Evolutionary conservation across 2,797 vertebrate species (phyloP).

Genomic region (Danio kyathit): DNA sequence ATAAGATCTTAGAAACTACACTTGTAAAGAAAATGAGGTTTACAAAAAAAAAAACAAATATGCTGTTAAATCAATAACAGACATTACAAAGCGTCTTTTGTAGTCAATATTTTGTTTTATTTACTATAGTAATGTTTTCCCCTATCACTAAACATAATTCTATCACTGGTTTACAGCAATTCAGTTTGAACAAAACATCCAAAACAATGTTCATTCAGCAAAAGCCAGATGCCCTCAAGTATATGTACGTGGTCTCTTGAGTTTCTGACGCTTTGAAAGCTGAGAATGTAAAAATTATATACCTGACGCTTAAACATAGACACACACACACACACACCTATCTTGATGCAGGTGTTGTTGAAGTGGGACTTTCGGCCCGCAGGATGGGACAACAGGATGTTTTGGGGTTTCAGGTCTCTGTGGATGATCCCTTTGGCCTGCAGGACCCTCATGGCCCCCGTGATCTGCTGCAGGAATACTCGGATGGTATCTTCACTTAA

Average conservation of each 20-base stretch:
- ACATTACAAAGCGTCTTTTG: background rate
- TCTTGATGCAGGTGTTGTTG: constrained; percentile 96
- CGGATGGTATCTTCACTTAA: constrained; percentile 97
- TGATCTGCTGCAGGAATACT: constrained; percentile 96
- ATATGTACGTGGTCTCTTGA: background rate
- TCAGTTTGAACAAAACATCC: background rate
- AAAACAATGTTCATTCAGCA: background rate
- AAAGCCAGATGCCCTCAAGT: background rate
- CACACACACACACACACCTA: constrained; percentile 80
- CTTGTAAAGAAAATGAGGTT: background rate
- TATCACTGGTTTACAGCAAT: background rate
- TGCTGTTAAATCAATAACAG: background rate
- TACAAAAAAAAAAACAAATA: background rate
- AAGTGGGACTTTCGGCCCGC: constrained; percentile 91
- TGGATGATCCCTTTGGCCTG: constrained; percentile 97
- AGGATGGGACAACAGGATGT: constrained; percentile 90
- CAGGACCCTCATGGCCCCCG: constrained; percentile 93
- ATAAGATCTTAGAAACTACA: background rate
- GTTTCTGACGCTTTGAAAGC: background rate
- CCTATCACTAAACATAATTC: background rate
- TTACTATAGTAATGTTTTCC: background rate
- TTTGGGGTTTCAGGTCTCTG: constrained; percentile 95
- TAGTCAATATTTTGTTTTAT: background rate
- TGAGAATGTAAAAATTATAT: background rate
- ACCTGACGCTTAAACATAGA: background rate